These are phyloP conservation scores for Thera obeliscata DNA, from an alignment of 2,888 invertebrate genomes.

Conservation along the genomic window DNA sequence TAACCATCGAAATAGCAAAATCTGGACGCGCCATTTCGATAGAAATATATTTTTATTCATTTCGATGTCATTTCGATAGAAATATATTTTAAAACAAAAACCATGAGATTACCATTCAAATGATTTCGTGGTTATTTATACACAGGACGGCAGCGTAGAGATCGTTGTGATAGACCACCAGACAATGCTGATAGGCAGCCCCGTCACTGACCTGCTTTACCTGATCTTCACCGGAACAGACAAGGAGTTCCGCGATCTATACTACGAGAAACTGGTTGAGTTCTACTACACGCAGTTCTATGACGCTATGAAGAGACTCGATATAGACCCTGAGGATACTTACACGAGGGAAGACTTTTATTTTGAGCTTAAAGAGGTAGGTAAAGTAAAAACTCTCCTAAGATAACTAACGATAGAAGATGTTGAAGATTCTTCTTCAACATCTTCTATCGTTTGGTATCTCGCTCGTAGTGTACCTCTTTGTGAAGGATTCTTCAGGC, in stretches of 20 bases:
- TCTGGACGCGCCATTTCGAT: too few species aligned
- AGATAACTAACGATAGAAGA: too few species aligned
- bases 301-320: slow-evolving; percentile 47
- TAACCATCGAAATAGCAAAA: too few species aligned
- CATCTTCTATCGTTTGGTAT: too few species aligned
- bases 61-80: too few species aligned
- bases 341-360: slow-evolving; percentile 57
- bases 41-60: too few species aligned
- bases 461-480: too few species aligned
- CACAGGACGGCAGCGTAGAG: slow-evolving; percentile 54
- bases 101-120: too few species aligned
- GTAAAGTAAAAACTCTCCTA: too few species aligned
- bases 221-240: slow-evolving; percentile 66
- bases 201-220: slow-evolving; percentile 61
- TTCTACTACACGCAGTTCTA: slow-evolving; percentile 50
- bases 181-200: slow-evolving; percentile 58
- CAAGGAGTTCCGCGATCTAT: slow-evolving; percentile 54
- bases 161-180: slow-evolving; percentile 66
- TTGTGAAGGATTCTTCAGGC: too few species aligned
- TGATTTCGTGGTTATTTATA: not conserved
- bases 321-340: slow-evolving; percentile 44
- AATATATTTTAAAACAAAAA: too few species aligned
- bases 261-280: slow-evolving; percentile 44
- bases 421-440: too few species aligned
- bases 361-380: slow-evolving; percentile 53